Evolutionary conservation across 2,113 vertebrate genomes (phyloP).

Genomic region (Grus americana): DNA sequence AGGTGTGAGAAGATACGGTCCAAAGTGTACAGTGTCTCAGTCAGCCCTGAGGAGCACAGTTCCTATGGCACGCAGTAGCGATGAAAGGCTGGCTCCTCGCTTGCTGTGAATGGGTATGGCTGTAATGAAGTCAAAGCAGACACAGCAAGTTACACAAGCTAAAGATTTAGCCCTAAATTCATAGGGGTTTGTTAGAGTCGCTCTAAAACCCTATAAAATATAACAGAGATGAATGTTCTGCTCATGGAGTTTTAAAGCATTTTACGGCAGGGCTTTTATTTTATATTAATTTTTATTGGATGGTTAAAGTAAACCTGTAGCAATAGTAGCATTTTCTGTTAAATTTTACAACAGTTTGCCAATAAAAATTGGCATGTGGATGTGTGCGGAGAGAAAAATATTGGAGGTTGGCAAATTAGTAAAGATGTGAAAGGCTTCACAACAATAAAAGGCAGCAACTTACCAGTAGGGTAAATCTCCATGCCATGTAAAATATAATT

Average conservation of each 20-base stretch:
- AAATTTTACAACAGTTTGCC: conserved; percentile 12
- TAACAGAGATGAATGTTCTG: neutral
- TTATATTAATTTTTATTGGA: conserved; percentile 32
- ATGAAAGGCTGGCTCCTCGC: neutral
- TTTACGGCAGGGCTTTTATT: neutral
- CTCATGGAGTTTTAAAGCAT: neutral
- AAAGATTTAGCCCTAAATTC: neutral
- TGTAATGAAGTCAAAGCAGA: neutral
- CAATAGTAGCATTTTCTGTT: conserved; percentile 24
- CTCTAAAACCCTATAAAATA: conserved; percentile 16
- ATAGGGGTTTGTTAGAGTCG: neutral
- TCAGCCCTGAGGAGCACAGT: neutral
- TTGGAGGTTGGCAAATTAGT: neutral
- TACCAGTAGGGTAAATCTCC: neutral
- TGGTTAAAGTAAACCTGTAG: neutral
- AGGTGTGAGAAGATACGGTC: neutral
- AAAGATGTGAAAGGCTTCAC: neutral
- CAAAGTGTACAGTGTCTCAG: neutral
- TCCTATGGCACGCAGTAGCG: neutral
- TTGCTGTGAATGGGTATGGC: neutral
- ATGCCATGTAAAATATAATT: neutral
- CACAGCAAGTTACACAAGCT: neutral
- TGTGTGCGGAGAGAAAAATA: neutral
- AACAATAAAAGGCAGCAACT: neutral
- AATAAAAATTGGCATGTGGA: neutral